Percentiles rank a stretch among this genome's conserved stretches.
Evolutionary conservation across 92 coral and sea anemone genomes (phyloP).

Genomic region (Hydrozoanthus gracilis): DNA sequence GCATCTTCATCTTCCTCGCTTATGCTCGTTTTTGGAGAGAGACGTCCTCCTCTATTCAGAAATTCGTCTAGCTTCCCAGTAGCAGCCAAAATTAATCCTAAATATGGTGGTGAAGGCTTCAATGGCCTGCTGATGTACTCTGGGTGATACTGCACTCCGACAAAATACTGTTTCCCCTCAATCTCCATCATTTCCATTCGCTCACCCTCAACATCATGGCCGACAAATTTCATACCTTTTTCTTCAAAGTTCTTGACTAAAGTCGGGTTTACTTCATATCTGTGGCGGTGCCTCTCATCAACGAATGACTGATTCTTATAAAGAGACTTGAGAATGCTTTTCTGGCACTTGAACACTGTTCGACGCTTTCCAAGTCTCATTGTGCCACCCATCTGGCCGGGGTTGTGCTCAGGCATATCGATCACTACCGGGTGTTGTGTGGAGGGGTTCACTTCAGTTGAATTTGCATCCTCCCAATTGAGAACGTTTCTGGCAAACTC

Average conservation of each 20-base stretch:
- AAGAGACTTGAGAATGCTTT: slow-evolving; percentile 61
- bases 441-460: slow-evolving; percentile 90
- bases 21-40: slow-evolving; percentile 94
- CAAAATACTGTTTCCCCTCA: slow-evolving; percentile 92
- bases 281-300: slow-evolving; percentile 96
- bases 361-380: slow-evolving; percentile 97
- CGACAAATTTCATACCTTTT: slow-evolving; percentile 93
- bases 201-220: slow-evolving; percentile 99
- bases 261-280: slow-evolving; percentile 92
- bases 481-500: slow-evolving; percentile 92
- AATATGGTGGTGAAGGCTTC: slow-evolving; percentile 94
- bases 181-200: slow-evolving; percentile 98
- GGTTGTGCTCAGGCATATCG: slow-evolving; percentile 99
- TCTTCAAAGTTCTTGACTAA: slow-evolving; percentile 74
- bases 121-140: slow-evolving; percentile 96
- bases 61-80: slow-evolving; percentile 80
- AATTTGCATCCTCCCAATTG: slow-evolving; percentile 88
- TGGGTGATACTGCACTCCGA: slow-evolving; percentile 98
- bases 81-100: slow-evolving; percentile 92
- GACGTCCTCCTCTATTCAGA: slow-evolving; percentile 85
- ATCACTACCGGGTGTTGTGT: slow-evolving; percentile 94
- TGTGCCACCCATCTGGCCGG: slow-evolving; percentile 98
- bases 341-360: slow-evolving; percentile 77
- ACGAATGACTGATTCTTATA: slow-evolving; percentile 82
- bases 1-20: slow-evolving; percentile 86